Percentiles rank a stretch among this genome's conserved stretches.
Evolutionary conservation across 2,113 vertebrate species (phyloP).

Genomic region (Actinemys pallida): DNA sequence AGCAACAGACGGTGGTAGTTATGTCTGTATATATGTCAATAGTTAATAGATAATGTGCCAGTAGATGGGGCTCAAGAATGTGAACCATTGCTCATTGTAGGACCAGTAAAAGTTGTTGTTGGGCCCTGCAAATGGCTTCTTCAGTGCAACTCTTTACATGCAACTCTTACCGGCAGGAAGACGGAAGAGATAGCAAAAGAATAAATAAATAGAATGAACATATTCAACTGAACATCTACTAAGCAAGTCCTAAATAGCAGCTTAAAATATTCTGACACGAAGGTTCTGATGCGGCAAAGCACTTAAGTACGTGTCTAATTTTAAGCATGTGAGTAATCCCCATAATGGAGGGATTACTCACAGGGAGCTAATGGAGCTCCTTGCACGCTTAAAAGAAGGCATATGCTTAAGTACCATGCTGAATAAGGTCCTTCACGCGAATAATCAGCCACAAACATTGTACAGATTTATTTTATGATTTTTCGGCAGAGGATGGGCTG

Average conservation of each 20-base stretch:
- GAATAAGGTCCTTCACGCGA: constrained; percentile 33
- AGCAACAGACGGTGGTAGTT: neutral
- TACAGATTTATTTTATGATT: constrained; percentile 60
- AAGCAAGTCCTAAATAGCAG: constrained; percentile 7
- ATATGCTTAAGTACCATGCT: neutral
- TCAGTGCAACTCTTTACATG: neutral
- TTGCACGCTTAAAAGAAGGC: neutral
- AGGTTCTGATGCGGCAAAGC: neutral
- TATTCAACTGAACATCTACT: neutral
- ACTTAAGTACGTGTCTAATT: neutral
- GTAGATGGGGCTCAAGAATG: neutral
- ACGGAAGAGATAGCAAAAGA: neutral
- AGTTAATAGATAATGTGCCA: neutral
- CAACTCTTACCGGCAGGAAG: neutral
- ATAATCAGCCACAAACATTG: constrained; percentile 68
- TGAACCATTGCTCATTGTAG: neutral
- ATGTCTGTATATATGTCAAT: neutral
- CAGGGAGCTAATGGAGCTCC: neutral
- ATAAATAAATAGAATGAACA: neutral
- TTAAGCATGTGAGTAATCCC: neutral
- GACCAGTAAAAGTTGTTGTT: neutral
- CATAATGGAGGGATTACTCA: no score
- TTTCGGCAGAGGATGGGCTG: constrained; percentile 70
- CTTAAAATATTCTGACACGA: neutral
- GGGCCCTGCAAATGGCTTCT: neutral